Conservation (phyloP, 30 jellyfish, hydroid and myxozoan genomes). For the Nemopilema nomurai region DNA sequence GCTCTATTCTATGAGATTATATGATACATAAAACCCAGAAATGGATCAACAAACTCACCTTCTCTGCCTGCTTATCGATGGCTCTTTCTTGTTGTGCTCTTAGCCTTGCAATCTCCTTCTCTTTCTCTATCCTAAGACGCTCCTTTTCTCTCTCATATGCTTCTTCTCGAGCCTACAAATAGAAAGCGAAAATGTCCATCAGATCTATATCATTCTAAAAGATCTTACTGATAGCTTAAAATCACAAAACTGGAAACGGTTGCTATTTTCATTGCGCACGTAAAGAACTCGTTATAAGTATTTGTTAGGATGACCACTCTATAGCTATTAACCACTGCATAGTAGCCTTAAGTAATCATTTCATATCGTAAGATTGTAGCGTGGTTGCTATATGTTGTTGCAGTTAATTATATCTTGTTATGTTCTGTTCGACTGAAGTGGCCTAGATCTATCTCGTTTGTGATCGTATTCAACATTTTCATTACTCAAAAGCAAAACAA, state of each 20-base stretch:
- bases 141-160: constrained; percentile 91
- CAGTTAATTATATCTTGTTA: neutral
- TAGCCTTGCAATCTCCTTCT: constrained; percentile 96
- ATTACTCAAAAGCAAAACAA: too few species aligned
- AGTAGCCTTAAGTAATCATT: neutral
- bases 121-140: constrained; percentile 72
- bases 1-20: too few species aligned
- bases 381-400: neutral
- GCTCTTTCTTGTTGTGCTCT: constrained; percentile 99
- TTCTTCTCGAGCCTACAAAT: constrained; percentile 86
- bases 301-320: neutral
- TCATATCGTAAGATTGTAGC: neutral
- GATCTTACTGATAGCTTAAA: neutral
- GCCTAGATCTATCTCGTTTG: neutral
- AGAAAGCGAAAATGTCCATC: neutral
- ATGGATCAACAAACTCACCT: constrained; percentile 39
- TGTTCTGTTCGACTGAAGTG: neutral
- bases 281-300: neutral
- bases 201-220: too few species aligned
- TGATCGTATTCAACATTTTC: neutral
- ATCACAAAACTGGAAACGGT: too few species aligned
- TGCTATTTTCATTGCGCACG: too few species aligned
- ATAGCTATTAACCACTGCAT: neutral
- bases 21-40: too few species aligned
- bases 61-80: constrained; percentile 96